Conservation (phyloP, 2,113 vertebrate species). For the Hippocampus zosterae region DNA sequence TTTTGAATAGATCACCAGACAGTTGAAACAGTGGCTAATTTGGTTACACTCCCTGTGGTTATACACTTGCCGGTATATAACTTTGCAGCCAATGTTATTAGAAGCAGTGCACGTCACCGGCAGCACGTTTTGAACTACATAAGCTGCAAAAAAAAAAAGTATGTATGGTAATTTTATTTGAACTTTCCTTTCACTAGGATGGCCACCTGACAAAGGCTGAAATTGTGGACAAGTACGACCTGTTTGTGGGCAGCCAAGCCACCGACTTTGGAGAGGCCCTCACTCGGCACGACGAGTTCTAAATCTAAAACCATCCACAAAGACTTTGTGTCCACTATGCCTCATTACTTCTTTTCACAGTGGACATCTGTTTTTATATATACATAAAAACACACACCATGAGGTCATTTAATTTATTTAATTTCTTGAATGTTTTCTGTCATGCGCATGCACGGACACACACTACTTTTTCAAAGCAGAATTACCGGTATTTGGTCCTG, state of each 20-base stretch:
- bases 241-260: slow-evolving; percentile 96
- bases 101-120: too few relatives aligned
- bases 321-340: slow-evolving; percentile 44
- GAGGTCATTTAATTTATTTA: slow-evolving; percentile 78
- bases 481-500: neutral
- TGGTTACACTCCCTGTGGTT: too few relatives aligned
- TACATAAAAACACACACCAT: slow-evolving; percentile 9
- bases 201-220: slow-evolving; percentile 85
- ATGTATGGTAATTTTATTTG: neutral
- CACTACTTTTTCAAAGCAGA: slow-evolving; percentile 14
- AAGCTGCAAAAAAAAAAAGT: too few relatives aligned
- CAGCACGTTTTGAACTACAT: too few relatives aligned
- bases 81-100: too few relatives aligned
- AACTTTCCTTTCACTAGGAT: slow-evolving; percentile 70
- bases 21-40: too few relatives aligned
- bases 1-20: too few relatives aligned
- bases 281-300: slow-evolving; percentile 94
- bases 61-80: too few relatives aligned
- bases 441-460: slow-evolving; percentile 26
- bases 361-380: neutral
- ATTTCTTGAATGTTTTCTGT: slow-evolving; percentile 60
- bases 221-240: slow-evolving; percentile 91
- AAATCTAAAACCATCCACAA: slow-evolving; percentile 39
- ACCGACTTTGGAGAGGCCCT: slow-evolving; percentile 96
- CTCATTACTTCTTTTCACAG: slow-evolving; percentile 16